Evolutionary conservation across 2,113 vertebrate genomes (phyloP), one percentile per base, ranked within the genome.

Genomic region (Colossoma macropomum): DNA sequence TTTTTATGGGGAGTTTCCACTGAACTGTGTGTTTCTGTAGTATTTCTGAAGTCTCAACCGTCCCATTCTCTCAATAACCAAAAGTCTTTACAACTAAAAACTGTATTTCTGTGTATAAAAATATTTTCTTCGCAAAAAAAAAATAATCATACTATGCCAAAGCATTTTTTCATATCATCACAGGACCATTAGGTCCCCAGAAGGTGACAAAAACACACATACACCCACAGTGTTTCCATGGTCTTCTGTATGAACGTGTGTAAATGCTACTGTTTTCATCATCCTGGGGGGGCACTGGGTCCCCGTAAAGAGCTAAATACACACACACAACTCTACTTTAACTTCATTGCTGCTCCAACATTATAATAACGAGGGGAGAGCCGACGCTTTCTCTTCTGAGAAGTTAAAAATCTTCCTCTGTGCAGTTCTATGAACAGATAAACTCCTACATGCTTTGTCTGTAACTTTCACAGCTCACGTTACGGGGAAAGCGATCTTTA

Each of bases 381-480:
- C 54, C 19, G 6, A 7, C 54, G 19, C 54, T 9, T 21, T 23
- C 54, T 69, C 66, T 69, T 69, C 66, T 38, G 19, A 69, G 66
- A 69, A 69, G 66, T 38, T 69, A 19, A 38, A 3, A 45, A 45
- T 21, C 34, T 71, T 71, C 68, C 68, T 12, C 12, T 71, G 66
- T 38, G 17, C 5, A 38, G 30, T 69, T 45, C 68, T 45, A 15
- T 71, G 68, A 71, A 71, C 68, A 71, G 68, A 71, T 71, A 71
- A 45, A 71, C 68, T 71, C 68, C 68, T 71, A 45, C 68, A 15
- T 45, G 38, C 16, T 45, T 21, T n/a, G 38, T 41, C 10, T 41
- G 32, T 70, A 19, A 21, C 38, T 2, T 71, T 69, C 80, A 66
- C 79, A 38, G 34, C 34, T 71, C 34, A 25, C 23, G 23, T 45